A percentile compares a stretch with the other conserved stretches of the same genome.
phyloP scores from a whole-genome alignment of 2,113 vertebrate genomes.

The Phrynocephalus versicolor region DNA sequence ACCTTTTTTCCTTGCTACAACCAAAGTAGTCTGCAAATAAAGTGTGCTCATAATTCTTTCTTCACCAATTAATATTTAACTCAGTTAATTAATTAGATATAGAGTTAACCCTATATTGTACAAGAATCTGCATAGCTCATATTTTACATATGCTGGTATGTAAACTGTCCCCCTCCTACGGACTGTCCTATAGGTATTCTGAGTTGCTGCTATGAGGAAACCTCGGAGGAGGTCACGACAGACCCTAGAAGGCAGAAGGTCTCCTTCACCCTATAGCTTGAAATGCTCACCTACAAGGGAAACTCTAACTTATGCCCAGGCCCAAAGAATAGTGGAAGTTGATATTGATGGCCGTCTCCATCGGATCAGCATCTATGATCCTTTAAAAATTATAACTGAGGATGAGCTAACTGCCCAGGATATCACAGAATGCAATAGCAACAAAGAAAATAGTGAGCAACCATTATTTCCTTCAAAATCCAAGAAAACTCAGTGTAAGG shows the following conservation, averaged over 20 bases:
- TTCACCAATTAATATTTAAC: background rate
- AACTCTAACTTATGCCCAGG: conserved; percentile 91
- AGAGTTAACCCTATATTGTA: fast-evolving
- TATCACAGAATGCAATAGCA: conserved; percentile 95
- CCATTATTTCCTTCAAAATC: conserved; percentile 79
- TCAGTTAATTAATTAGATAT: background rate
- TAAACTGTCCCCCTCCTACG: background rate
- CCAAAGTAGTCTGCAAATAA: too few species aligned
- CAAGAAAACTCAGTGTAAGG: conserved; percentile 80
- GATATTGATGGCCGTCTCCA: conserved; percentile 96
- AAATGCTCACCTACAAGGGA: conserved; percentile 90
- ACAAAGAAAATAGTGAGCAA: conserved; percentile 97
- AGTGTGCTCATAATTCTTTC: background rate
- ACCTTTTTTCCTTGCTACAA: background rate
- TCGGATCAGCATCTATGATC: conserved; percentile 94
- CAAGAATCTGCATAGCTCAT: background rate
- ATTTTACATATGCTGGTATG: background rate
- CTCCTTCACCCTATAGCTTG: conserved; percentile 89
- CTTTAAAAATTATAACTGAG: conserved; percentile 93
- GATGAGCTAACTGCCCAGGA: conserved; percentile 96
- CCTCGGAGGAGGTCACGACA: conserved; percentile 86
- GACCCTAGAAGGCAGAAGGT: conserved; percentile 77
- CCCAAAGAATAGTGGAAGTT: conserved; percentile 95
- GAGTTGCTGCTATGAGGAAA: conserved; percentile 86
- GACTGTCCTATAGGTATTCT: conserved; percentile 27